Percentiles rank a stretch among this genome's conserved stretches.
phyloP scores from a whole-genome alignment of 2,113 vertebrate genomes.

The Amia ocellicauda region DNA sequence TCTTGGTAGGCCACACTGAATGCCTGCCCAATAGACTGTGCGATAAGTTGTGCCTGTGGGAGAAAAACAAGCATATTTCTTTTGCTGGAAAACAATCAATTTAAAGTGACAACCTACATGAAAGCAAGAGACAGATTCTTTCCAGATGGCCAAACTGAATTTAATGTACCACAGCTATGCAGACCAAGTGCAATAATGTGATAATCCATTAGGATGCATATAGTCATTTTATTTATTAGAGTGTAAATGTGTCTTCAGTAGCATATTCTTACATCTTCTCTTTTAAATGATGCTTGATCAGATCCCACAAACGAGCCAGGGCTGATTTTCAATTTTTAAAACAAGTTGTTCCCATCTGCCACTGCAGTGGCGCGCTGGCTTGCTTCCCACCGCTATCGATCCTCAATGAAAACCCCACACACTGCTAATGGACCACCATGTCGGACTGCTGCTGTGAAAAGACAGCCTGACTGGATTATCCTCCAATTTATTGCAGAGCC shows the following conservation, averaged over 20 bases:
- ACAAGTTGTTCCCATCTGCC: too few species aligned
- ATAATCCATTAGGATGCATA: background rate
- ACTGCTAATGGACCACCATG: too few species aligned
- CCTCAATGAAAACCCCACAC: too few species aligned
- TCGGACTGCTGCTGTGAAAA: too few species aligned
- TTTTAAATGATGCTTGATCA: background rate
- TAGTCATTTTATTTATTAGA: background rate
- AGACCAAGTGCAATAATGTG: background rate
- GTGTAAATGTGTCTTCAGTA: background rate
- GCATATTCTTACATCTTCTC: background rate
- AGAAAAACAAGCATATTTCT: background rate
- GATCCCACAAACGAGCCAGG: too few species aligned
- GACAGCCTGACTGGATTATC: too few species aligned
- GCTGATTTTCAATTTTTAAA: too few species aligned
- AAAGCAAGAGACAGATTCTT: background rate
- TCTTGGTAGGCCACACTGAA: constrained; percentile 99
- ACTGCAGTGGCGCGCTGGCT: too few species aligned
- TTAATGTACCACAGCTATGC: background rate
- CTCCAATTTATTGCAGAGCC: too few species aligned
- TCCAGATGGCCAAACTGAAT: background rate
- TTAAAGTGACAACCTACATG: background rate
- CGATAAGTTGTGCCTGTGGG: constrained; percentile 91
- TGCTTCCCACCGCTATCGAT: too few species aligned
- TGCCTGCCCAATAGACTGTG: constrained; percentile 97
- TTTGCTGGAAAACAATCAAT: background rate